phyloP scores from a whole-genome alignment of 2,888 invertebrate species.

The Tenthredo distinguenda region DNA sequence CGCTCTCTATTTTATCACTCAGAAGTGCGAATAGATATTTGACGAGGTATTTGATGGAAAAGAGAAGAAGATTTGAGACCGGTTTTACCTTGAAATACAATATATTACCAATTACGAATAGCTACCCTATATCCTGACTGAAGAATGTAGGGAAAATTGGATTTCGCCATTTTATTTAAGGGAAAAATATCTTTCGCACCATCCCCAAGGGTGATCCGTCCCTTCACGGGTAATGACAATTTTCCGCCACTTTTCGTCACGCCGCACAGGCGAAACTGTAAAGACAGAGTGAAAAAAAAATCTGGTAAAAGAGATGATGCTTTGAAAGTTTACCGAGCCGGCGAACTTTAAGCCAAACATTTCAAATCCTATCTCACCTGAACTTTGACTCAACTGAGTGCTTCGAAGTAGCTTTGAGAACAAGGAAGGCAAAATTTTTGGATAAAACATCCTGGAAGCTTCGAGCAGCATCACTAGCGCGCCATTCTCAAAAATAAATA shows the following conservation, averaged over 20 bases:
- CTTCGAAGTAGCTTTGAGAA: slow-evolving; percentile 7
- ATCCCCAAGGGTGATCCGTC: slow-evolving; percentile 7
- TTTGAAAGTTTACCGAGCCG: neutral
- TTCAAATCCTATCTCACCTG: slow-evolving; percentile 27
- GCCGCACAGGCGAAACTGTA: neutral
- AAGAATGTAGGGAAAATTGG: slow-evolving; percentile 16
- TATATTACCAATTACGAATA: slow-evolving; percentile 9
- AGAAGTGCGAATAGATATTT: neutral
- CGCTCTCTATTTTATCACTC: neutral
- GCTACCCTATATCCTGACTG: neutral
- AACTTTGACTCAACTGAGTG: slow-evolving; percentile 38
- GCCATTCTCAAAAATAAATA: slow-evolving; percentile 3
- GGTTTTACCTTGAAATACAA: neutral
- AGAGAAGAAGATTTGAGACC: neutral
- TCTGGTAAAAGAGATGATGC: neutral
- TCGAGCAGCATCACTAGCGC: neutral
- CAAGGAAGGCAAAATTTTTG: neutral
- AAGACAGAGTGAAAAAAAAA: slow-evolving; percentile 10
- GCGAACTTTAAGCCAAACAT: slow-evolving; percentile 17
- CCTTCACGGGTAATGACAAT: slow-evolving; percentile 17
- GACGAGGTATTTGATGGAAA: neutral
- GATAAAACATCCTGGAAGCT: neutral
- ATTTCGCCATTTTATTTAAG: slow-evolving; percentile 15
- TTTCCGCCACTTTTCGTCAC: slow-evolving; percentile 26
- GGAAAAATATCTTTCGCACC: slow-evolving; percentile 26